phyloP scores from a whole-genome alignment of 2,797 vertebrate genomes.

The Molossus molossus region DNA sequence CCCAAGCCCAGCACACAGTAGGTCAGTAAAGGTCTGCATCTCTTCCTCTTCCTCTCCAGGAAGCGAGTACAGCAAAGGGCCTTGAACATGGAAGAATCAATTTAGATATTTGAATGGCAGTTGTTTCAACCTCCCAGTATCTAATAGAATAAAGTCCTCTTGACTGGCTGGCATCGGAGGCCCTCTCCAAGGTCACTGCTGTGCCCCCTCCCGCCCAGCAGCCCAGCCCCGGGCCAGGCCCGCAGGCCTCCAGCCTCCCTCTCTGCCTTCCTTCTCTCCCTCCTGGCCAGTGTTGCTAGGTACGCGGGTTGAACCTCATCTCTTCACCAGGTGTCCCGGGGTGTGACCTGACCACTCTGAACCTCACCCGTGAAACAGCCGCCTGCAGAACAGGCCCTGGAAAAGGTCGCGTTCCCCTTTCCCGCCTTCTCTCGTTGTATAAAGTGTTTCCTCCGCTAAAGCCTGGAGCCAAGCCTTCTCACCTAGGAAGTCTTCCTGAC shows the following conservation, averaged over 20 bases:
- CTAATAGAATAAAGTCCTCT: background rate
- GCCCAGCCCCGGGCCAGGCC: background rate
- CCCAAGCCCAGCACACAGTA: background rate
- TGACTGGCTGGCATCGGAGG: background rate
- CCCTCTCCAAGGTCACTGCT: background rate
- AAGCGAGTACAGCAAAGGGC: constrained; percentile 21
- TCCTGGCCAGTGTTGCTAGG: background rate
- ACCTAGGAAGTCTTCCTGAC: constrained; percentile 21
- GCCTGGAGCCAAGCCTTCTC: constrained; percentile 10
- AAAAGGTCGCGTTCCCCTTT: background rate
- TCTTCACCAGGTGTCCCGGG: background rate
- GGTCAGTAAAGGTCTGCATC: background rate
- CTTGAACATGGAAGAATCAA: constrained; percentile 39
- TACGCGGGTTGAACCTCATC: background rate
- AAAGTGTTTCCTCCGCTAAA: background rate
- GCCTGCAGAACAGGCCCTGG: background rate
- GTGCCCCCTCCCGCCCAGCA: too few species aligned
- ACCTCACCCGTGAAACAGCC: background rate
- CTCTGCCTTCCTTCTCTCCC: background rate
- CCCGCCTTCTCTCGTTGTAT: background rate
- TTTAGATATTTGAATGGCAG: background rate
- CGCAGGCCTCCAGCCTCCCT: too few species aligned
- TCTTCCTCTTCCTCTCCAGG: constrained; percentile 59
- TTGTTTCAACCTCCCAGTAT: constrained; percentile 21
- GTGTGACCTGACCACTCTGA: background rate